Conservation (phyloP, 2,797 vertebrate genomes). For the Choloepus didactylus region DNA sequence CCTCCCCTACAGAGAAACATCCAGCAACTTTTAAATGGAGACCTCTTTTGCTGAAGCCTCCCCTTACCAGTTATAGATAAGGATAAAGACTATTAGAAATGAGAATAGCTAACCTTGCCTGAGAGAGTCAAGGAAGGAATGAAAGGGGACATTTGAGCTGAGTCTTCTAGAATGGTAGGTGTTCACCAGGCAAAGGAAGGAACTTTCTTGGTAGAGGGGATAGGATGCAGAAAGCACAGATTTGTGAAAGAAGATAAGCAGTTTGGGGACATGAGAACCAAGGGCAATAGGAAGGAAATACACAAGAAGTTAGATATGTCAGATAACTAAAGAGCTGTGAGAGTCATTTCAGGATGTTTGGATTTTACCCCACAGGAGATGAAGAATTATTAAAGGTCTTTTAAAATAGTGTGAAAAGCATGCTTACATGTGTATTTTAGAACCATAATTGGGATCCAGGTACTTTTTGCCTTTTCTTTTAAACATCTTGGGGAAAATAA, state of each 20-base stretch:
- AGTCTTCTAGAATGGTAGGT: neutral
- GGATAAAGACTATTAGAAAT: neutral
- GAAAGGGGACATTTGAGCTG: neutral
- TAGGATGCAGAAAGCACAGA: neutral
- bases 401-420: neutral
- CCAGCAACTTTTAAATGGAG: neutral
- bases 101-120: neutral
- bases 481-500: neutral
- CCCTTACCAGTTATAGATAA: neutral
- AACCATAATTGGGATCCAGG: neutral
- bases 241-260: neutral
- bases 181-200: neutral
- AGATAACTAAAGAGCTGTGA: neutral
- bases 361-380: neutral
- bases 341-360: neutral
- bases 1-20: neutral
- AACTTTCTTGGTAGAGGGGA: neutral
- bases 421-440: neutral
- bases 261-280: neutral
- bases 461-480: neutral
- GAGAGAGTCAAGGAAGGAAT: neutral
- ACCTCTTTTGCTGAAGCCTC: neutral
- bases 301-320: accelerated
- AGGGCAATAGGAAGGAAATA: neutral
- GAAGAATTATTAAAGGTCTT: neutral